Conservation (phyloP, 2,888 invertebrate genomes). For the Noctua pronuba region DNA sequence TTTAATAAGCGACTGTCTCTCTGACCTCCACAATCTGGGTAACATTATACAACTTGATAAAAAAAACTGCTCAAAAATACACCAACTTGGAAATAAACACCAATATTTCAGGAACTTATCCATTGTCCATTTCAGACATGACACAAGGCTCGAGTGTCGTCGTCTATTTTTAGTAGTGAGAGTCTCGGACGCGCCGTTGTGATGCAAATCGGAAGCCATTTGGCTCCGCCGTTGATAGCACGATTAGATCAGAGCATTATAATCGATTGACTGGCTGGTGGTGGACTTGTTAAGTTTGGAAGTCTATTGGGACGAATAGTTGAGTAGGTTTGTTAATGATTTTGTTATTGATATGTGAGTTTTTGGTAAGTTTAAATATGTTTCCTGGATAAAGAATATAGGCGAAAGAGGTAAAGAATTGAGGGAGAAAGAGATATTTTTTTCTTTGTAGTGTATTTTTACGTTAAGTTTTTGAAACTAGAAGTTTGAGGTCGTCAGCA, state of each 20-base stretch:
- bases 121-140: slow-evolving; percentile 13
- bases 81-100: neutral
- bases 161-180: slow-evolving; percentile 43
- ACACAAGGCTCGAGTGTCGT: slow-evolving; percentile 34
- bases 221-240: slow-evolving; percentile 54
- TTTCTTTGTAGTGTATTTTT: neutral
- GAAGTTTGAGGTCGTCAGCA: neutral
- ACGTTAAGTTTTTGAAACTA: neutral
- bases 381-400: neutral
- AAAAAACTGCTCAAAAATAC: neutral
- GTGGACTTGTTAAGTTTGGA: slow-evolving; percentile 31
- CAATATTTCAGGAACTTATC: slow-evolving; percentile 37
- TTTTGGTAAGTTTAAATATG: neutral
- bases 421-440: neutral
- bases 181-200: slow-evolving; percentile 47
- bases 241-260: slow-evolving; percentile 62
- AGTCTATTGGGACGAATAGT: slow-evolving; percentile 23
- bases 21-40: neutral
- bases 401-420: neutral
- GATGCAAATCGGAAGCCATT: slow-evolving; percentile 63
- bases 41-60: neutral
- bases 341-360: neutral
- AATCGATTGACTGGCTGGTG: slow-evolving; percentile 52
- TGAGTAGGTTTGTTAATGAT: neutral
- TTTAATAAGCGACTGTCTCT: neutral